Evolutionary conservation across 2,888 invertebrate genomes (phyloP).

Genomic region (Amiota minor): DNA sequence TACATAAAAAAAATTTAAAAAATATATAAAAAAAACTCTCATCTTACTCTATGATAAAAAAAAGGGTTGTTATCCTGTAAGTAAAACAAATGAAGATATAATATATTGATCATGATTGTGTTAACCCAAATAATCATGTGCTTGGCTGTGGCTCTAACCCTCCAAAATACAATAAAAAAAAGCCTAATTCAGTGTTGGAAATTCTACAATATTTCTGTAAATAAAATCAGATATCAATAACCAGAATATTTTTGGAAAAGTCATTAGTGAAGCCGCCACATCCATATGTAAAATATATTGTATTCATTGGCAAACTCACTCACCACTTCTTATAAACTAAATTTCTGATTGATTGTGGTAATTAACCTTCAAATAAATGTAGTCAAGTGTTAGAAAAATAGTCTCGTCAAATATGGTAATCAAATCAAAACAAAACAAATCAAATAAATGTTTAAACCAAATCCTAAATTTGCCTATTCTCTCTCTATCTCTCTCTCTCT

Average conservation of each 20-base stretch:
- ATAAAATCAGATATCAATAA: not conserved
- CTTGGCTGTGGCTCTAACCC: constrained; percentile 10
- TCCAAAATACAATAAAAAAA: not conserved
- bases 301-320: no score
- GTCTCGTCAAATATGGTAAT: constrained; percentile 55
- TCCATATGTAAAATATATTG: no score
- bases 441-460: constrained; percentile 9
- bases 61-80: constrained; percentile 69
- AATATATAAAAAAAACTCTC: constrained; percentile 26
- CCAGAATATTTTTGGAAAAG: no score
- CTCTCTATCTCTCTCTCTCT: no score
- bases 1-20: constrained; percentile 52
- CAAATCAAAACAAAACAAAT: no score
- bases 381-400: constrained; percentile 41
- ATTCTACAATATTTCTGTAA: not conserved
- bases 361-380: no score
- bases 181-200: not conserved
- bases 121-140: constrained; percentile 21
- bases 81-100: constrained; percentile 44
- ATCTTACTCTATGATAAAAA: not conserved
- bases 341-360: no score
- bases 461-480: constrained; percentile 21
- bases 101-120: constrained; percentile 4
- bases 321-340: no score
- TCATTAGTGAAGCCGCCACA: no score